Percentiles rank a stretch among this genome's conserved stretches.
Evolutionary conservation across 2,888 invertebrate species (phyloP).

Genomic region (Cremastinae sp.): DNA sequence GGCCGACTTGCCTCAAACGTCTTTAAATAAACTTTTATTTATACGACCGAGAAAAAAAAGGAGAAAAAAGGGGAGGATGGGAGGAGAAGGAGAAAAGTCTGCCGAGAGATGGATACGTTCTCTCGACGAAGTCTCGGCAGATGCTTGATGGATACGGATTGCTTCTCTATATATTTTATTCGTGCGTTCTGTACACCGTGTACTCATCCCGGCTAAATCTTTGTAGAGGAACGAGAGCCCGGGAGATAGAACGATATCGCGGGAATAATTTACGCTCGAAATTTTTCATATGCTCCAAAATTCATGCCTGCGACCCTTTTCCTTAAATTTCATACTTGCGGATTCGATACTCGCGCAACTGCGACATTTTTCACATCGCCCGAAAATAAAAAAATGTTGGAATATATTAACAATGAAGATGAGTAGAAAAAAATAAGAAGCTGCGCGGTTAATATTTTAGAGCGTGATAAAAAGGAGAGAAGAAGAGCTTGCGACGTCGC

Average conservation of each 20-base stretch:
- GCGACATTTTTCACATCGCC: too few relatives aligned
- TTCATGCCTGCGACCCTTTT: too few relatives aligned
- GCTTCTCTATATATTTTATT: slow-evolving; percentile 52
- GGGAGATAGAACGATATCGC: slow-evolving; percentile 61
- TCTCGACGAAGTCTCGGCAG: slow-evolving; percentile 72
- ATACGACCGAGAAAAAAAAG: slow-evolving; percentile 69
- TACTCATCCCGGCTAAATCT: background rate
- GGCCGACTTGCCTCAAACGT: slow-evolving; percentile 67
- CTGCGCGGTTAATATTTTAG: too few relatives aligned
- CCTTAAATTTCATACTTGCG: too few relatives aligned
- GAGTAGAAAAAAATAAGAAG: too few relatives aligned
- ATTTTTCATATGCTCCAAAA: too few relatives aligned
- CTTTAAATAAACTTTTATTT: slow-evolving; percentile 80
- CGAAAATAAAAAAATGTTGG: too few relatives aligned
- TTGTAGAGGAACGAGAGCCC: slow-evolving; percentile 21
- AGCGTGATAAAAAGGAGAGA: too few relatives aligned
- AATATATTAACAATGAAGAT: too few relatives aligned
- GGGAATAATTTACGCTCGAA: slow-evolving; percentile 48
- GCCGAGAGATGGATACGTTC: slow-evolving; percentile 75
- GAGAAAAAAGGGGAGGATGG: background rate
- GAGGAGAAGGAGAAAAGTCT: slow-evolving; percentile 42
- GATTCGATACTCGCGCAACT: too few relatives aligned
- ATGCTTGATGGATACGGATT: slow-evolving; percentile 75
- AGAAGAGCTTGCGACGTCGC: too few relatives aligned
- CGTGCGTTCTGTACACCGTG: slow-evolving; percentile 28